Evolutionary conservation across 2,888 invertebrate genomes (phyloP).

Genomic region (Melinaea menophilus): DNA sequence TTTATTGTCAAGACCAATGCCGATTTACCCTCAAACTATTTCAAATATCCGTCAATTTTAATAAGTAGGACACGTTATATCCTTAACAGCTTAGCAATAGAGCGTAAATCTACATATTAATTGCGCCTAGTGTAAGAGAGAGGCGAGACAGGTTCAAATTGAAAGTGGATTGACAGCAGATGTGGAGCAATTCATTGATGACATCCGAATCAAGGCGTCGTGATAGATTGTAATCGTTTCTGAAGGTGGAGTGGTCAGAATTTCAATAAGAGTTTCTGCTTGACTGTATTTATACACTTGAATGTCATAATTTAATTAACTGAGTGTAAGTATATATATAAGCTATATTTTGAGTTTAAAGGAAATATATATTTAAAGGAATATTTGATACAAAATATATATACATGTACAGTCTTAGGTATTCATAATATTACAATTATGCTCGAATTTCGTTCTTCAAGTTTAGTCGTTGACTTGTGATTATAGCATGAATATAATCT

Average conservation of each 20-base stretch:
- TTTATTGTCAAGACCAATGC: too few species aligned
- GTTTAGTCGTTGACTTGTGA: too few species aligned
- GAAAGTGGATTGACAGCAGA: constrained; percentile 30
- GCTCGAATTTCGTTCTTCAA: too few species aligned
- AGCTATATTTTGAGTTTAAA: too few species aligned
- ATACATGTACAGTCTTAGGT: too few species aligned
- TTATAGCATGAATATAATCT: too few species aligned
- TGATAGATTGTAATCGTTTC: constrained; percentile 30
- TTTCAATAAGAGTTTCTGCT: constrained; percentile 1
- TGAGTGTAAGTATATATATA: too few species aligned
- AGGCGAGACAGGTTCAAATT: constrained; percentile 26
- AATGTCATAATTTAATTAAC: too few species aligned
- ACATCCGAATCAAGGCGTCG: neutral
- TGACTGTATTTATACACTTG: neutral
- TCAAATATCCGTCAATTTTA: constrained; percentile 9
- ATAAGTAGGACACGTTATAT: constrained; percentile 18
- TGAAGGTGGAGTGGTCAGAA: constrained; percentile 12
- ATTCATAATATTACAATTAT: too few species aligned
- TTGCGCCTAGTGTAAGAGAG: constrained; percentile 29
- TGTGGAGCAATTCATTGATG: constrained; percentile 20
- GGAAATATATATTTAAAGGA: too few species aligned
- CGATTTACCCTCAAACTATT: neutral
- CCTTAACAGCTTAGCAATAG: constrained; percentile 20
- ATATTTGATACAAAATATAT: too few species aligned
- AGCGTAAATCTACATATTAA: constrained; percentile 34